Base-by-base conservation (phyloP, 2,113 vertebrate species). In the Stomatorhinus ivindoensis region DNA sequence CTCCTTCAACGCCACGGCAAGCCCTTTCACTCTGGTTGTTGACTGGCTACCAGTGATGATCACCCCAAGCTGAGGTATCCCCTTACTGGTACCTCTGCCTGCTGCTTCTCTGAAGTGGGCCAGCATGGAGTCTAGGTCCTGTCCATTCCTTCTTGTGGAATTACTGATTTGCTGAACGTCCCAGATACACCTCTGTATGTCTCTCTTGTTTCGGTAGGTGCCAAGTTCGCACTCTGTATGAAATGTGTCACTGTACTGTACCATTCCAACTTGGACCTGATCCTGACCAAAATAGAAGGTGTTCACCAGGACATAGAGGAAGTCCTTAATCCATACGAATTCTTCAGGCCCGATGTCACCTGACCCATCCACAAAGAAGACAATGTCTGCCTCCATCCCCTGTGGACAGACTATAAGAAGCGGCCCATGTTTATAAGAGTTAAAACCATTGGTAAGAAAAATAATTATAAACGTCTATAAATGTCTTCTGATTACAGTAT, bases 321-420 rank as follows among this genome's bases (percentile, higher is more conserved):
- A 85, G 83, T 85, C 83, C 44, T 48, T 47, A 48, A 85, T 48
- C 44, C 3, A 27, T 85, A 50, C 7, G 50, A 47, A 47, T 27
- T n/a, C 83, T 47, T 27, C 44, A 47, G 42, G 47, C 42, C 21
- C 44, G 21, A 47, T 84, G 44, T 85, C 39, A 84, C 35, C 35
- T 39, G 82, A 46, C 39, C 82, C 42, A 84, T 84, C 82, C 82
- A 84, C 82, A 42, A 84, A 27, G 82, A 84, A 84, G 82, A 84
- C 44, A 48, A 84, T 84, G 46, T 84, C 82, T 47, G 46, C 46
- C 21, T 46, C 44, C 46, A 27, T 84, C 44, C 82, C 82, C 82
- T 84, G 82, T 84, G 82, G 82, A 48, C 82, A 84, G 44, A 84
- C 82, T 84, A 27, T 9, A 47, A 84, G 21, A 84, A 46, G 42